Evolutionary conservation across 2,113 vertebrate genomes (phyloP), one percentile per base, ranked within the genome.

Genomic region (Mohoua ochrocephala): DNA sequence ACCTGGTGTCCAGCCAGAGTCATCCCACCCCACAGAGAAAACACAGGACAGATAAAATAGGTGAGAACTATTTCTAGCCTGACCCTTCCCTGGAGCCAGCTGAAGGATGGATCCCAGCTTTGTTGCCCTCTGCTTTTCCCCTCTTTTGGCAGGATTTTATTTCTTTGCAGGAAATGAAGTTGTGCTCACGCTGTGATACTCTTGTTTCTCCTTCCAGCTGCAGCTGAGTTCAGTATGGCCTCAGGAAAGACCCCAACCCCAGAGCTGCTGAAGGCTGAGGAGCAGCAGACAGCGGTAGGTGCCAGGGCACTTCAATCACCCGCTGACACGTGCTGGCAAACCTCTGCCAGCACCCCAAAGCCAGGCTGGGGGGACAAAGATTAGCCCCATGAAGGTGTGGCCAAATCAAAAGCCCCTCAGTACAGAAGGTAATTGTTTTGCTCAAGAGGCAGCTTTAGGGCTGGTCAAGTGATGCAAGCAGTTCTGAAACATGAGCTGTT

Each of bases 201-300:
- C 30, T 27, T 59, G 27, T 41, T 63, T 71, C 61, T 10, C 71
- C 52, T 91, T 96, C 49, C 88, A 97, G 97, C 57, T 95, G 64
- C 75, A 80, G 79, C 9, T 54, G 64, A 84, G 50, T 54, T 79
- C 68, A 84, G 27, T 1, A 97, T 97, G 95, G 97, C 95, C 30
- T 93, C 95, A 52, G 84, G 70, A 35, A 87, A 91, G 80, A 68
- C 24, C 65, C 53, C 92, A 10, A 78, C 27, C 26, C 63, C 70
- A 19, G 91, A 88, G 1, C 42, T 49, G 44, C 70, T 69, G 6
- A 84, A 93, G 71, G 61, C 91, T 52, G 92, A 94, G 94, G 96
- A 95, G 59, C 85, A 94, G 86, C 93, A 84, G 61, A 84, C 69
- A 61, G 93, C 0, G 91, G 97, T 97, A 95, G 70, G 96, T 95